Evolutionary conservation across 2,113 vertebrate species (phyloP).

Genomic region (Siphamia tubifer): DNA sequence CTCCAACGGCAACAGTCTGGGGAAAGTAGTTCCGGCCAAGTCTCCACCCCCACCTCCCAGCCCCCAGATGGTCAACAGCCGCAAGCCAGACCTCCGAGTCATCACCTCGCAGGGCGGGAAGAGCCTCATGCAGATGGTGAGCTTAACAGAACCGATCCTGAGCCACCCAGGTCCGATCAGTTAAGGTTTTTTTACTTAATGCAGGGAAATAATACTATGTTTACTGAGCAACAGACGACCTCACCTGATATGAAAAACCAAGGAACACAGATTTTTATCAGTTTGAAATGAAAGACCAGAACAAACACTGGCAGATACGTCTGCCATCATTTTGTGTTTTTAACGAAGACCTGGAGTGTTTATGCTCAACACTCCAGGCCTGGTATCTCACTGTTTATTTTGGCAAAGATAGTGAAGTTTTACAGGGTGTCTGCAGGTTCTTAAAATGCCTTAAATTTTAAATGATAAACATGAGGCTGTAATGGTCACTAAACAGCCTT

Average conservation of each 20-base stretch:
- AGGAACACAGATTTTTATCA: slow-evolving; percentile 1
- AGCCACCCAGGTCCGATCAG: not conserved
- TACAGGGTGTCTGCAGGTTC: too few relatives aligned
- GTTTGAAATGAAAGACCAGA: slow-evolving; percentile 3
- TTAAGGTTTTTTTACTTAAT: not conserved
- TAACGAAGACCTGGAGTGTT: not conserved
- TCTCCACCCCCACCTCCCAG: slow-evolving; percentile 86
- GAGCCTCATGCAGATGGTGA: slow-evolving; percentile 97
- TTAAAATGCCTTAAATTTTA: too few relatives aligned
- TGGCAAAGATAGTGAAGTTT: slow-evolving; percentile 21
- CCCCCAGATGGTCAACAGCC: slow-evolving; percentile 86
- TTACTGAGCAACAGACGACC: too few relatives aligned
- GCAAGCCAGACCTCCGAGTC: slow-evolving; percentile 95
- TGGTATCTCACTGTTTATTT: slow-evolving; percentile 28
- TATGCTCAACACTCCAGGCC: not conserved
- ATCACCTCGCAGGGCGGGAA: slow-evolving; percentile 97
- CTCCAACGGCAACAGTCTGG: slow-evolving; percentile 93
- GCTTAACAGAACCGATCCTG: slow-evolving; percentile 52
- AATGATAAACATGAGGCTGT: too few relatives aligned
- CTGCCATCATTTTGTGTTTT: slow-evolving; percentile 15
- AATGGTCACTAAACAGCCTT: too few relatives aligned
- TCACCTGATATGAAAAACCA: slow-evolving; percentile 3
- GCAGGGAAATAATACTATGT: not conserved
- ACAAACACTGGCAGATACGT: not conserved
- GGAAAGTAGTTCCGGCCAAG: slow-evolving; percentile 94